A percentile compares a stretch with the other conserved stretches of the same genome.
phyloP scores from a whole-genome alignment of 1,140 invertebrate genomes.

The Drosophila sturtevanti region DNA sequence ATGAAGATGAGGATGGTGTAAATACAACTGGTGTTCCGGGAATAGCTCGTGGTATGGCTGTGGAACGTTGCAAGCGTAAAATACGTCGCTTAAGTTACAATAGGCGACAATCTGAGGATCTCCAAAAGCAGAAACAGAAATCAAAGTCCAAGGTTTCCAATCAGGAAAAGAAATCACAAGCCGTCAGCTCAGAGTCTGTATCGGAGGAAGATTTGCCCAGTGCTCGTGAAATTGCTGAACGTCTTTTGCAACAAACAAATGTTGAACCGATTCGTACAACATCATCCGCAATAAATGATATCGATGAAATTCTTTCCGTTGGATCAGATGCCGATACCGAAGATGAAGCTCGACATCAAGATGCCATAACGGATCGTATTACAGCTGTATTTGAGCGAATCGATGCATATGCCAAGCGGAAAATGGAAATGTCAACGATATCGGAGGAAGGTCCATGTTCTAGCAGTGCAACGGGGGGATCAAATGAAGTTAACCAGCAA shows the following conservation, averaged over 20 bases:
- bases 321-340: conserved; percentile 51
- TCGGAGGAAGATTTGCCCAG: conserved; percentile 51
- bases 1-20: conserved; percentile 50
- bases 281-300: not conserved
- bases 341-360: conserved; percentile 36
- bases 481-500: not conserved
- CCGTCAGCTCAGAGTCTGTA: conserved; percentile 47
- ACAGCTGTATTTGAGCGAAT: conserved; percentile 45
- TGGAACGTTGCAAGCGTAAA: conserved; percentile 70
- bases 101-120: conserved; percentile 36
- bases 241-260: conserved; percentile 46
- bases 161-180: not conserved
- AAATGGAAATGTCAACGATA: not conserved
- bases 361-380: conserved; percentile 41
- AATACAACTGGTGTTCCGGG: conserved; percentile 62
- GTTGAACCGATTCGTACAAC: not conserved
- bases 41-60: conserved; percentile 69
- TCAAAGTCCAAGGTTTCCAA: not conserved
- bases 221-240: conserved; percentile 72
- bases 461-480: not conserved
- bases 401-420: conserved; percentile 21
- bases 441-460: not conserved
- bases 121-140: conserved; percentile 20
- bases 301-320: conserved; percentile 34
- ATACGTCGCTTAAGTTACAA: conserved; percentile 30